A percentile compares a stretch with the other conserved stretches of the same genome.
Evolutionary conservation across 2,888 invertebrate genomes (phyloP).

Genomic region (Poecilobothrus nobilitatus): DNA sequence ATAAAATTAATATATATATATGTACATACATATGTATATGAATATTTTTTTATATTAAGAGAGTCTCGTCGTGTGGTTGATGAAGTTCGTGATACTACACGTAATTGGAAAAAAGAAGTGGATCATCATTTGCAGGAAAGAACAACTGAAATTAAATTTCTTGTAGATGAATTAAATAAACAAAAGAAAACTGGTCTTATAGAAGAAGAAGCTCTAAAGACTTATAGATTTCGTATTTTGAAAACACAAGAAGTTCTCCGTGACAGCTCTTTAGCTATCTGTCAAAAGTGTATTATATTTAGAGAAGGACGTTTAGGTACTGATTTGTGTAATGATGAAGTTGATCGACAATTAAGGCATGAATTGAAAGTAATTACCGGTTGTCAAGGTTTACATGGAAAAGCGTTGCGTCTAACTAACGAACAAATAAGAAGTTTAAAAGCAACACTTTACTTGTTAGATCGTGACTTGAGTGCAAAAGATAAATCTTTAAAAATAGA

Average conservation of each 20-base stretch:
- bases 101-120: conserved; percentile 66
- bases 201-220: conserved; percentile 68
- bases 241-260: conserved; percentile 64
- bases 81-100: conserved; percentile 61
- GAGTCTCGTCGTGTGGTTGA: conserved; percentile 58
- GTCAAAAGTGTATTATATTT: conserved; percentile 65
- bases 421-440: conserved; percentile 78
- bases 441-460: conserved; percentile 70
- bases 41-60: conserved; percentile 28
- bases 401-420: conserved; percentile 64
- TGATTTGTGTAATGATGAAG: conserved; percentile 70
- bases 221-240: conserved; percentile 66
- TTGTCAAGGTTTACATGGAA: conserved; percentile 53
- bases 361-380: conserved; percentile 71
- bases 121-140: conserved; percentile 71
- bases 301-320: conserved; percentile 47
- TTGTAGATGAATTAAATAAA: conserved; percentile 64
- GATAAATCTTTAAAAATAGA: conserved; percentile 71
- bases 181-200: conserved; percentile 66
- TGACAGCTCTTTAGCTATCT: conserved; percentile 56
- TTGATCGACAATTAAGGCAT: conserved; percentile 67
- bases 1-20: no score
- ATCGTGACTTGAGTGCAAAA: conserved; percentile 77
- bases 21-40: background rate
- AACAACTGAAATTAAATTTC: conserved; percentile 72